Conservation (phyloP, 2,113 vertebrate genomes). For the Chamaetylas fuelleborni region DNA sequence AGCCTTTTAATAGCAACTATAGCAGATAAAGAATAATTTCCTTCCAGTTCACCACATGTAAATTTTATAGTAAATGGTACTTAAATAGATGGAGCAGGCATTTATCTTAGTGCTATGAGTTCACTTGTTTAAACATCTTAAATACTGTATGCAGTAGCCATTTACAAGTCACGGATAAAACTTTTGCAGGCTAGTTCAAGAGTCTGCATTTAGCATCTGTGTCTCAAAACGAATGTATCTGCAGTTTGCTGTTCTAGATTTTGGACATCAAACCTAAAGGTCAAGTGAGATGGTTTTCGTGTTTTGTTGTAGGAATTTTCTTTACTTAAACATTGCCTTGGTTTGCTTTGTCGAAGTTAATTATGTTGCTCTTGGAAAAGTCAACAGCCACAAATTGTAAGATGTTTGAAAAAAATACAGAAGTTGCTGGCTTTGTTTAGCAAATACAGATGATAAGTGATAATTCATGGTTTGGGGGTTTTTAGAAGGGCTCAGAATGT, state of each 20-base stretch:
- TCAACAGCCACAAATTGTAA: neutral
- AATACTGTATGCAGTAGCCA: neutral
- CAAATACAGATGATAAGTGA: neutral
- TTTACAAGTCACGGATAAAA: neutral
- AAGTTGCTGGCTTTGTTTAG: neutral
- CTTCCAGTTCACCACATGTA: neutral
- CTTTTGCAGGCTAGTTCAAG: neutral
- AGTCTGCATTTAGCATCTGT: neutral
- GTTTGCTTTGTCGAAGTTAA: neutral
- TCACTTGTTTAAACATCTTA: neutral
- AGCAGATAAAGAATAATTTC: neutral
- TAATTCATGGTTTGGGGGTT: neutral
- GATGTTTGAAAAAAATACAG: neutral
- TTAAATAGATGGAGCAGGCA: neutral
- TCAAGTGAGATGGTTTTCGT: neutral
- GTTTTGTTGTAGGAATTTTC: neutral
- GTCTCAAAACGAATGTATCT: neutral
- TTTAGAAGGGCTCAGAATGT: neutral
- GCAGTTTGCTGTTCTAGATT: neutral
- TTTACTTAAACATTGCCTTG: neutral
- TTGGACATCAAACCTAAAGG: neutral
- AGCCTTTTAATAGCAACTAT: neutral
- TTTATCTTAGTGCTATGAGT: neutral
- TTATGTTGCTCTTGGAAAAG: neutral
- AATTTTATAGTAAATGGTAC: neutral